Conservation (phyloP, 2,113 vertebrate species). For the Gobius niger region DNA sequence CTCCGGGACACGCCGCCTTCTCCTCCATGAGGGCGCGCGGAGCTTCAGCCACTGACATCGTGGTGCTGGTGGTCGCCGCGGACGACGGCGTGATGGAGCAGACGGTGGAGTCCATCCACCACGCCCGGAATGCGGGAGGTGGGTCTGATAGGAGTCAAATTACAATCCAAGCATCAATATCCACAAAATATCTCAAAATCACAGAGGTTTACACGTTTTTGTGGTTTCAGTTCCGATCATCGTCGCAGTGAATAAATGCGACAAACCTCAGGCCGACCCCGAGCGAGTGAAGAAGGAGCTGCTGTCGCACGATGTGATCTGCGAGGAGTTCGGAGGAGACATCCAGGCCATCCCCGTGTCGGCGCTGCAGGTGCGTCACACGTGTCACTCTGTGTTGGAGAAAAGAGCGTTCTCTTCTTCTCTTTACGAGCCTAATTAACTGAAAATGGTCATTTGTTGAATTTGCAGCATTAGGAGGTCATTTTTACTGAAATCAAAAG, state of each 20-base stretch:
- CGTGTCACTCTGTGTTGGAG: too few species aligned
- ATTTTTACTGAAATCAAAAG: too few species aligned
- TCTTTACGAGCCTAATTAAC: too few species aligned
- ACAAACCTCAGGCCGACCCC: conserved; percentile 86
- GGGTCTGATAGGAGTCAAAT: not conserved
- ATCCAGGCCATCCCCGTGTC: conserved; percentile 90
- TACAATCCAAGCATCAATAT: too few species aligned
- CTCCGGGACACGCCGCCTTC: conserved; percentile 95
- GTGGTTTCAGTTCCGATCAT: conserved; percentile 85
- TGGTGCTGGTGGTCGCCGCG: conserved; percentile 92
- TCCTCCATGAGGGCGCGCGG: conserved; percentile 92
- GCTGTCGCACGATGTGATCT: conserved; percentile 84
- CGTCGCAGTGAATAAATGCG: conserved; percentile 95
- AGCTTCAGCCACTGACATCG: conserved; percentile 87
- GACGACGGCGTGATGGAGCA: conserved; percentile 98
- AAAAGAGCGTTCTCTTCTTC: too few species aligned
- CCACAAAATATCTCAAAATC: too few species aligned
- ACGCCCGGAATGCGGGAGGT: conserved; percentile 87
- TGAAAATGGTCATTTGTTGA: too few species aligned
- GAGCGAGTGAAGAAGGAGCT: conserved; percentile 87
- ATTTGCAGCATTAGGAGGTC: too few species aligned
- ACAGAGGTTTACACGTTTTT: too few species aligned
- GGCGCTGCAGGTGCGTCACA: conserved; percentile 83
- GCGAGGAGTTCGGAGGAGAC: conserved; percentile 93
- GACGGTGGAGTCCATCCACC: conserved; percentile 91